Percentiles rank a stretch among this genome's conserved stretches.
These are phyloP conservation scores for Thamnophis elegans DNA, from an alignment of 2,797 vertebrate species.

Conservation along the genomic window DNA sequence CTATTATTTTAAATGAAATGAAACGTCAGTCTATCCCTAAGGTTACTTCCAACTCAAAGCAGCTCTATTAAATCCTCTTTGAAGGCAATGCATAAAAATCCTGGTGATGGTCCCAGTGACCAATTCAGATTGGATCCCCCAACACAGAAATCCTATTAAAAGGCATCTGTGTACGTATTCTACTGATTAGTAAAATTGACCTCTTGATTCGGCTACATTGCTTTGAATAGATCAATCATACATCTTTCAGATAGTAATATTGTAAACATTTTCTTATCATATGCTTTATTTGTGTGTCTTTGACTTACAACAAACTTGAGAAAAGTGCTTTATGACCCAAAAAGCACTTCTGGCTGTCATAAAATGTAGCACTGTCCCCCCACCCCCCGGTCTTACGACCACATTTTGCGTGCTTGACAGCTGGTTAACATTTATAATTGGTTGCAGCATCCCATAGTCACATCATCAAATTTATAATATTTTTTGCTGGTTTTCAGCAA, in stretches of 20 bases:
- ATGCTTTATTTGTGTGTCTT: not conserved
- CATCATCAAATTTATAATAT: not conserved
- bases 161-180: not conserved
- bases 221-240: not conserved
- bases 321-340: not conserved
- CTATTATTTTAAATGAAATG: not conserved
- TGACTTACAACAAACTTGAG: not conserved
- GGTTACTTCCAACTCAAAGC: not conserved
- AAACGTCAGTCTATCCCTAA: not conserved
- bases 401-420: not conserved
- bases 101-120: not conserved
- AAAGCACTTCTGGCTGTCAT: not conserved
- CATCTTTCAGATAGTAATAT: not conserved
- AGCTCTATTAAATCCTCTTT: not conserved
- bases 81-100: not conserved
- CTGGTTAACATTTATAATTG: not conserved
- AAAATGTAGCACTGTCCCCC: not conserved
- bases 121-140: not conserved
- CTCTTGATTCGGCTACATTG: not conserved
- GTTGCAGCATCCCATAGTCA: not conserved
- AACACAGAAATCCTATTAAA: not conserved
- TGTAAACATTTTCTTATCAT: not conserved
- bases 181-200: not conserved
- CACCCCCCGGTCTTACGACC: not conserved
- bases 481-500: not conserved